These are phyloP conservation scores for Neosalanx taihuensis DNA, from an alignment of 2,797 vertebrate species.

Conservation along the genomic window DNA sequence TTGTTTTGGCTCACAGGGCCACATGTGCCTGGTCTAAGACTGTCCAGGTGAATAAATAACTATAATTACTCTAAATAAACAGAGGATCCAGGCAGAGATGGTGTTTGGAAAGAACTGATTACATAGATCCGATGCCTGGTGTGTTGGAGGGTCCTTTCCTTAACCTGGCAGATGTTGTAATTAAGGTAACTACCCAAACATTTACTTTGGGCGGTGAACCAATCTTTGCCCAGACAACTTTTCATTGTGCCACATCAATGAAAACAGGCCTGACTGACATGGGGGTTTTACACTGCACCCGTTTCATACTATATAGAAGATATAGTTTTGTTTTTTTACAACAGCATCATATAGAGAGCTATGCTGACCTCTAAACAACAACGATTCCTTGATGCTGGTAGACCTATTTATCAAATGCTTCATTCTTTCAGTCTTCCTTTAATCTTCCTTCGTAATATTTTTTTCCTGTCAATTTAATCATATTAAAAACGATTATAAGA, in stretches of 20 bases:
- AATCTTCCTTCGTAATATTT: too few species aligned
- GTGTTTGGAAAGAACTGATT: slow-evolving; percentile 57
- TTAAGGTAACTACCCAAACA: slow-evolving; percentile 60
- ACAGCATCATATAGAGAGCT: too few species aligned
- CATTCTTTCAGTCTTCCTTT: too few species aligned
- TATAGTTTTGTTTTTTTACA: too few species aligned
- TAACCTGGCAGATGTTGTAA: slow-evolving; percentile 48
- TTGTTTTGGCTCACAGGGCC: slow-evolving; percentile 29
- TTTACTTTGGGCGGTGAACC: slow-evolving; percentile 49
- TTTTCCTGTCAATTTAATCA: too few species aligned
- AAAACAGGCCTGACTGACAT: background rate
- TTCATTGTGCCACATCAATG: slow-evolving; percentile 2
- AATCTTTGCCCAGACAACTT: slow-evolving; percentile 45
- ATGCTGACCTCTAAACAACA: too few species aligned
- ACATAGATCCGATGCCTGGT: slow-evolving; percentile 35
- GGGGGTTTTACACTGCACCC: too few species aligned
- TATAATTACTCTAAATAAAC: slow-evolving; percentile 74
- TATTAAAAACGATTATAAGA: too few species aligned
- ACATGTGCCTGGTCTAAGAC: slow-evolving; percentile 43
- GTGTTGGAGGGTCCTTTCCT: slow-evolving; percentile 24
- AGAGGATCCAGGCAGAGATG: slow-evolving; percentile 31
- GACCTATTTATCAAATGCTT: too few species aligned
- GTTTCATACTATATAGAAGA: too few species aligned
- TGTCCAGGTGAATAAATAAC: slow-evolving; percentile 71
- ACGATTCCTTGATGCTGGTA: too few species aligned